Evolutionary conservation across 1,140 invertebrate genomes (phyloP), one percentile per base, ranked within the genome.

Genomic region (Caenorhabditis inopinata): DNA sequence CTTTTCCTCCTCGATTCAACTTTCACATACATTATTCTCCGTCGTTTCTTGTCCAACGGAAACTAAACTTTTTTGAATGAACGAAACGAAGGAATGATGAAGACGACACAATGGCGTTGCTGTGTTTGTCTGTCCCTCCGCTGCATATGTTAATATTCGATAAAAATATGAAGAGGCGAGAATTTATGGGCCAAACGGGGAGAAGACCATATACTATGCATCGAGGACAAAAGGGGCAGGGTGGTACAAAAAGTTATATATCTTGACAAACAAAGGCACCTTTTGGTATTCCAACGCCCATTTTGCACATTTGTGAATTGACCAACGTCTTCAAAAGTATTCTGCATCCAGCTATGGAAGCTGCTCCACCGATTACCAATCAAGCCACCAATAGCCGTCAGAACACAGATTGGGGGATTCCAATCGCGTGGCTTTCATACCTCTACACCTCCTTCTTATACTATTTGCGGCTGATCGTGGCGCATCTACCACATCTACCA

Each of bases 171-270:
- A 68, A 68, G 58, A 68, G 12, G n/a, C 7, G 32, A 16, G 32
- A 35, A 21, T 68, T 68, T 68, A 68, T 68, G 58, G 53, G 58
- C 23, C 58, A 29, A 23, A 21, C 27, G 12, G 2, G 18, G n/a
- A 11, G 21, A 48, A 4, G 47, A 18, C 23, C 5, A 29, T 68
- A 68, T 32, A 16, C 53, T 58, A 58, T 68, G 58, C 58, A 68
- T 68, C 12, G 58, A 38, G 25, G 38, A 5, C 6, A 42, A 42
- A 14, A 42, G 23, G 27, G 51, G 25, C 25, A 21, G n/a, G n/a
- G n/a, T n/a, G n/a, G n/a, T n/a, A n/a, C n/a, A 58, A 68, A 68
- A 68, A 68, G 58, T 68, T 68, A 68, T 68, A 68, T 68, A 68
- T 68, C 58, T 68, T 68, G 58, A 68, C 58, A 68, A 68, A 68